A percentile compares a stretch with the other conserved stretches of the same genome.
Conservation (phyloP, 1,140 invertebrate species). For the Acromyrmex charruanus region DNA sequence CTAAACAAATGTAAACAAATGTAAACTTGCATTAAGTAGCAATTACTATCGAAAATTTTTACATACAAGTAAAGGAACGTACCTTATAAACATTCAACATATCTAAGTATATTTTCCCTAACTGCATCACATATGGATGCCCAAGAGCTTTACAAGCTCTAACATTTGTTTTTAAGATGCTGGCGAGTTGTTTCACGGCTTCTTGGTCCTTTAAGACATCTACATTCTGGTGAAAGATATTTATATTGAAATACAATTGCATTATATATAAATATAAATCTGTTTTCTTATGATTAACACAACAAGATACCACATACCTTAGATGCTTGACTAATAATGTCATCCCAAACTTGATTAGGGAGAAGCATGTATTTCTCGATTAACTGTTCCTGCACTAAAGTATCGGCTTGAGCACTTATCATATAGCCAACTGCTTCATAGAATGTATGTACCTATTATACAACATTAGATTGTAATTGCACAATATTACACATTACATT, state of each 20-base stretch:
- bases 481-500: neutral
- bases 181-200: constrained; percentile 98
- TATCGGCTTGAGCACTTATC: constrained; percentile 98
- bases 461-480: constrained; percentile 12
- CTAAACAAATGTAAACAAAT: constrained; percentile 66
- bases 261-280: neutral
- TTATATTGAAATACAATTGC: constrained; percentile 21
- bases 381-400: constrained; percentile 95
- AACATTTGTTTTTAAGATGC: constrained; percentile 99
- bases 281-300: neutral
- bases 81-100: constrained; percentile 99
- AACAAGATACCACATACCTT: constrained; percentile 86
- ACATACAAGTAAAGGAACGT: constrained; percentile 28
- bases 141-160: constrained; percentile 98
- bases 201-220: constrained; percentile 98
- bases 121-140: constrained; percentile 97
- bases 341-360: constrained; percentile 99
- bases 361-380: constrained; percentile 99
- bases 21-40: neutral
- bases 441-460: constrained; percentile 97
- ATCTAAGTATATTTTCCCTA: constrained; percentile 98
- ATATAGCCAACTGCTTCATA: constrained; percentile 99
- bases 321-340: constrained; percentile 98
- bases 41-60: neutral
- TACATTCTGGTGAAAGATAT: constrained; percentile 91